Conservation (phyloP, 2,888 invertebrate species). For the Yponomeuta plumbellus region DNA sequence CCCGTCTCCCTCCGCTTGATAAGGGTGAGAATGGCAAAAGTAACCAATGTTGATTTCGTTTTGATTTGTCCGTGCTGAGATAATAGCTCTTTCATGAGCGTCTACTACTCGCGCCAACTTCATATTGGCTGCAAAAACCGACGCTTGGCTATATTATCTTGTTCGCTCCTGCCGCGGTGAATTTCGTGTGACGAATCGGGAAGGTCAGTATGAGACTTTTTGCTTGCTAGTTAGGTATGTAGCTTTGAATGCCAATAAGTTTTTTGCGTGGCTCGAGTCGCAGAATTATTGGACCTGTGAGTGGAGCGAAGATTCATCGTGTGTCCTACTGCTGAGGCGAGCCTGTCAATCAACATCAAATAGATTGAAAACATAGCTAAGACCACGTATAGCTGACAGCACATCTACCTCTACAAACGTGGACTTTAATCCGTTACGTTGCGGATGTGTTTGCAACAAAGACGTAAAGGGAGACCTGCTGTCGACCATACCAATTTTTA, state of each 20-base stretch:
- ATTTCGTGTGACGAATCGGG: conserved; percentile 15
- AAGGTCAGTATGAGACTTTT: conserved; percentile 8
- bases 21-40: conserved; percentile 63
- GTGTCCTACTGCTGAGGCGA: conserved; percentile 1
- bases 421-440: too few species aligned
- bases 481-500: too few species aligned
- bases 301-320: not conserved
- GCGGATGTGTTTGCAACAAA: too few species aligned
- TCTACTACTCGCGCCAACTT: conserved; percentile 28
- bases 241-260: conserved; percentile 5
- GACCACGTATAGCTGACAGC: not conserved
- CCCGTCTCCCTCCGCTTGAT: conserved; percentile 52
- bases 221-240: not conserved
- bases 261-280: conserved; percentile 1
- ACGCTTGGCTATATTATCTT: not conserved
- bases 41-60: conserved; percentile 71
- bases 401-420: not conserved
- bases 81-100: conserved; percentile 65
- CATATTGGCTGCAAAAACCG: not conserved
- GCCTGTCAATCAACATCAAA: conserved; percentile 1
- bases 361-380: not conserved
- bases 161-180: not conserved
- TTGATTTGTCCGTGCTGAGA: conserved; percentile 63
- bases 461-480: too few species aligned
- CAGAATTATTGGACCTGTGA: not conserved